Conservation (phyloP, 2,888 invertebrate genomes). For the Polyploca ridens region DNA sequence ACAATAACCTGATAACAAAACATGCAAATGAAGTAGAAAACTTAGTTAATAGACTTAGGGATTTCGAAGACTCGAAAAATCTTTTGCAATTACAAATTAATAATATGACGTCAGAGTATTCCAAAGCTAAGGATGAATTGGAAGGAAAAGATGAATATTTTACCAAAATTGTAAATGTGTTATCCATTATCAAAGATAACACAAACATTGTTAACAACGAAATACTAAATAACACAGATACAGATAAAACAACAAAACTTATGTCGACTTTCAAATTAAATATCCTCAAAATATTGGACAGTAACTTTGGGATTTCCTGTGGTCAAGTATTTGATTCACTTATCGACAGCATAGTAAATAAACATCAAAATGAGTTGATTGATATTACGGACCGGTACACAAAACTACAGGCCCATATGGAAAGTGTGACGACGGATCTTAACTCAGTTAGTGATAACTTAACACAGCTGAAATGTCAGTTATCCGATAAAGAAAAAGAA, state of each 20-base stretch:
- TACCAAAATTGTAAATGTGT: conserved; percentile 39
- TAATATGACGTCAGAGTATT: conserved; percentile 41
- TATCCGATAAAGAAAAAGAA: conserved; percentile 62
- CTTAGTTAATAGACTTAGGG: conserved; percentile 63
- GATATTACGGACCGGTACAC: conserved; percentile 45
- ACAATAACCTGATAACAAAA: conserved; percentile 55
- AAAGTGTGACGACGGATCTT: conserved; percentile 49
- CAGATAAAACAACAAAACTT: conserved; percentile 33
- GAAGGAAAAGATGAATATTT: conserved; percentile 50
- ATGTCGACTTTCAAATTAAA: conserved; percentile 54
- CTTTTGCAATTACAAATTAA: conserved; percentile 48
- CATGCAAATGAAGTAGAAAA: conserved; percentile 71
- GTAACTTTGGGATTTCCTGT: conserved; percentile 53
- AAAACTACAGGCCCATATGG: conserved; percentile 46
- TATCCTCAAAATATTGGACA: conserved; percentile 58
- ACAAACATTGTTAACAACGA: conserved; percentile 41
- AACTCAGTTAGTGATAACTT: conserved; percentile 54
- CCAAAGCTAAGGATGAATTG: conserved; percentile 46
- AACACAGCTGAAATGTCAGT: conserved; percentile 49
- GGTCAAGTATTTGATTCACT: conserved; percentile 52
- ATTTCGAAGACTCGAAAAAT: conserved; percentile 57
- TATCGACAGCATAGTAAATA: conserved; percentile 45
- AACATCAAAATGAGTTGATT: conserved; percentile 47
- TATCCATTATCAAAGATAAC: conserved; percentile 52
- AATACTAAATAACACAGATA: conserved; percentile 26